These are phyloP conservation scores for Microctonus aethiopoides DNA, from an alignment of 2,888 invertebrate genomes.

Conservation along the genomic window DNA sequence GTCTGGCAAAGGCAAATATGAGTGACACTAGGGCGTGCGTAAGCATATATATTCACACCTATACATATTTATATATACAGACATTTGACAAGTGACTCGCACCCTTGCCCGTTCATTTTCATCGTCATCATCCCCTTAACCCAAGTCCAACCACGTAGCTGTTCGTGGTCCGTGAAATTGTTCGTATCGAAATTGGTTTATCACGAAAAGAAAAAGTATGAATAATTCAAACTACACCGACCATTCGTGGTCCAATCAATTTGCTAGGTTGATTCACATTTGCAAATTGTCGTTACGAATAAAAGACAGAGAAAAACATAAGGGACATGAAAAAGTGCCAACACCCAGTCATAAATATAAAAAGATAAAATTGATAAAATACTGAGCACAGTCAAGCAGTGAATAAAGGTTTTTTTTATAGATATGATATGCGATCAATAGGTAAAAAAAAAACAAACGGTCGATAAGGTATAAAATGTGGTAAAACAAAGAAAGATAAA, in stretches of 20 bases:
- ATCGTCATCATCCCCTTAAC: conserved; percentile 16
- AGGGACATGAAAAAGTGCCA: not conserved
- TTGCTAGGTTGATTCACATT: conserved; percentile 37
- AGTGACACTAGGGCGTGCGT: not conserved
- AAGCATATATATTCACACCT: not conserved
- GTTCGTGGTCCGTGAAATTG: conserved; percentile 46
- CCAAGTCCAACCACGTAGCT: conserved; percentile 33
- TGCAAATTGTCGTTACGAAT: not conserved
- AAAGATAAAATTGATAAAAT: not conserved
- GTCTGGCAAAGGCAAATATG: not conserved
- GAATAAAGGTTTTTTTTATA: conserved; percentile 1
- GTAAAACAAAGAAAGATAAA: not conserved
- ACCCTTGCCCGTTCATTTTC: conserved; percentile 28
- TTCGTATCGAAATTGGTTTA: conserved; percentile 61
- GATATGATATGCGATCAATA: not conserved
- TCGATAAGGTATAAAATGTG: not conserved
- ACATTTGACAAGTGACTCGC: not conserved
- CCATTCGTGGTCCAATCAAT: conserved; percentile 61
- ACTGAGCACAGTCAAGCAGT: not conserved
- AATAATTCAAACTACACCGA: conserved; percentile 62
- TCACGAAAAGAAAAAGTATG: conserved; percentile 62
- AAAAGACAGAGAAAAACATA: not conserved
- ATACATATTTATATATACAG: conserved; percentile 12
- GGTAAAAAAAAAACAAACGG: not conserved
- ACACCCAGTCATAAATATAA: no score